Base-by-base conservation (phyloP, 2,797 vertebrate species). In the Mus caroli region DNA sequence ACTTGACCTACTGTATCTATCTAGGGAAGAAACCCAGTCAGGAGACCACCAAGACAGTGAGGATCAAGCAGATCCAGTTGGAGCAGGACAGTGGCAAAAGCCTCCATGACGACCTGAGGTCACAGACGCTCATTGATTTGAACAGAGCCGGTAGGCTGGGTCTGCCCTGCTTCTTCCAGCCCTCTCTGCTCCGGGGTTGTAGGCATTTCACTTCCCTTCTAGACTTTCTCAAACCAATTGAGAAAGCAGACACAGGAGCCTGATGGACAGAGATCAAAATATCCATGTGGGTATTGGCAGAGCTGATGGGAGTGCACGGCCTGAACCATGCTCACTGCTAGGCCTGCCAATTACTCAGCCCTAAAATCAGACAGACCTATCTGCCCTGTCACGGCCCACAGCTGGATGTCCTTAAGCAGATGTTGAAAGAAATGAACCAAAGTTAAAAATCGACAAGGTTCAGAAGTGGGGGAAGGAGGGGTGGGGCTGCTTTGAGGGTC, bases 31-130 rank as follows among this genome's bases (percentile, higher is more conserved):
- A 98, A 96, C 98, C 92, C 96, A 98, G 94, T 97, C 98, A 99
- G 96, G 97, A 99, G 97, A 93, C 99, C 93, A 98, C 97, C 91
- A 99, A 98, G 98, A 98, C 96, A 0, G 99, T 99, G 87, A 98
- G 97, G 90, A 99, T 99, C 97, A 99, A 99, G 97, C 99, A 99
- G 98, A 99, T 99, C 96, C 99, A 99, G 98, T 97, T 99, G 98
- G 99, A 99, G 97, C 99, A 99, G 98, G 99, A 99, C 99, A 99
- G 99, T 28, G 99, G 99, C 96, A 99, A 99, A 98, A 99, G 99
- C 98, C 99, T 99, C 73, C 99, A 99, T 1, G 99, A 99, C 60
- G 99, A 99, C 90, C 87, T 97, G 95, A 98, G 97, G 88, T 98
- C 98, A 84, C 99, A 99, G 98, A 99, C 99, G 0, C 99, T 99